phyloP scores from a whole-genome alignment of 1,140 invertebrate genomes.

The Drosophila seguyi region DNA sequence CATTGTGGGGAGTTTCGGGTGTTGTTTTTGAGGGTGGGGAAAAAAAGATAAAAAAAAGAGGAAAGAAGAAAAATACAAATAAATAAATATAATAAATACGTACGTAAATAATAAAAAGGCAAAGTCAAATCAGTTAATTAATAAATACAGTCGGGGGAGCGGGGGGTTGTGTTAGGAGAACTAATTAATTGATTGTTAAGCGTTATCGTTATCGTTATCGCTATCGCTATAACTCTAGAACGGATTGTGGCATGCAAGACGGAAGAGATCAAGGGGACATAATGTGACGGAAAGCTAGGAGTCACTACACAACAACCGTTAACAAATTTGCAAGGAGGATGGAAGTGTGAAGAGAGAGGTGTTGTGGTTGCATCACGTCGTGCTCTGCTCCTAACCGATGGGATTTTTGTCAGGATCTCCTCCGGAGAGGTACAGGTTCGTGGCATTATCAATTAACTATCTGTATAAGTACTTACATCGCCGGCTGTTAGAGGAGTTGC shows the following conservation, averaged over 20 bases:
- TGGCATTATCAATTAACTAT: neutral
- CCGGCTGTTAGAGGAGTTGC: neutral
- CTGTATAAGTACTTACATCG: slow-evolving; percentile 47
- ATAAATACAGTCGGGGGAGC: slow-evolving; percentile 2
- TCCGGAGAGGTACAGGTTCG: neutral
- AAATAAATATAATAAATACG: slow-evolving; percentile 31
- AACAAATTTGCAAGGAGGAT: slow-evolving; percentile 42
- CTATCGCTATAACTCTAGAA: slow-evolving; percentile 10
- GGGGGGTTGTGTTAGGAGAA: slow-evolving; percentile 18
- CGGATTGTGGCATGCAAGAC: slow-evolving; percentile 42
- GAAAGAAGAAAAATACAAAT: slow-evolving; percentile 59
- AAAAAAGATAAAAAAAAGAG: slow-evolving; percentile 47
- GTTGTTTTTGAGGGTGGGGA: slow-evolving; percentile 3
- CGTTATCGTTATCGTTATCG: slow-evolving; percentile 2
- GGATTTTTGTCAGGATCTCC: slow-evolving; percentile 2
- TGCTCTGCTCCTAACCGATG: slow-evolving; percentile 15
- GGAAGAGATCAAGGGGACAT: slow-evolving; percentile 13
- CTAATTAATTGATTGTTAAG: slow-evolving; percentile 1
- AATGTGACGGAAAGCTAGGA: slow-evolving; percentile 31
- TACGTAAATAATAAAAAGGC: slow-evolving; percentile 20
- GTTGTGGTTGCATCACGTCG: slow-evolving; percentile 13
- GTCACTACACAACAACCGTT: slow-evolving; percentile 49
- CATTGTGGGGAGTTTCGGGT: neutral
- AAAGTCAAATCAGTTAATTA: slow-evolving; percentile 17
- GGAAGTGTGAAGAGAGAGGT: slow-evolving; percentile 14